Evolutionary conservation across 2,797 vertebrate genomes (phyloP).

Genomic region (Anisognathus igniventris): DNA sequence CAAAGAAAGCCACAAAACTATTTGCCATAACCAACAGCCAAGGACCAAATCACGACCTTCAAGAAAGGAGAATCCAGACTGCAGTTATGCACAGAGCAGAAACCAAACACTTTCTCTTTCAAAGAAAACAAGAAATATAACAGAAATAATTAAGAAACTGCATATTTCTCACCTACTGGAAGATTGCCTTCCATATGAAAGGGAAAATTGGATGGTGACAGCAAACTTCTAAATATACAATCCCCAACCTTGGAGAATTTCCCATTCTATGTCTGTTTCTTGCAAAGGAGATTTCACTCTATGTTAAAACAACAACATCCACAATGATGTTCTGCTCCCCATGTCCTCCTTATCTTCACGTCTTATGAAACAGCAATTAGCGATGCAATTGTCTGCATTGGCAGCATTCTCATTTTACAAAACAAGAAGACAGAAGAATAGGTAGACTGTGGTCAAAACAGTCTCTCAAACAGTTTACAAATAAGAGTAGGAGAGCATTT

Average conservation of each 20-base stretch:
- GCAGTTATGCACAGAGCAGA: not conserved
- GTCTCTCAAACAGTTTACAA: not conserved
- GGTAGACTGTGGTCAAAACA: not conserved
- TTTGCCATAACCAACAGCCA: not conserved
- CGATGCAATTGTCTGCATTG: not conserved
- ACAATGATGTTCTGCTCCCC: not conserved
- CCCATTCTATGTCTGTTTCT: not conserved
- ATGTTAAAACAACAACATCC: not conserved
- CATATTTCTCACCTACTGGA: not conserved
- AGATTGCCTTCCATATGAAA: not conserved
- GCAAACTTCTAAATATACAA: not conserved
- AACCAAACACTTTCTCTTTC: not conserved
- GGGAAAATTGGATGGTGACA: not conserved
- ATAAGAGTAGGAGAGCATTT: not conserved
- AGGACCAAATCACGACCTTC: not conserved
- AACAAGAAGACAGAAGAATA: not conserved
- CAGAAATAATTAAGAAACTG: not conserved
- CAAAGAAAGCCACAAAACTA: not conserved
- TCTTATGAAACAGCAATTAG: not conserved
- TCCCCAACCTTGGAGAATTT: not conserved
- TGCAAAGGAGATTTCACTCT: not conserved
- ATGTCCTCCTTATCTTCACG: not conserved
- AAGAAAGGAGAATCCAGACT: not conserved
- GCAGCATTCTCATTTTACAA: not conserved
- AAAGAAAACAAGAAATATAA: not conserved